These are phyloP conservation scores for Salticus scenicus DNA, from an alignment of 2,888 invertebrate species.

Conservation along the genomic window DNA sequence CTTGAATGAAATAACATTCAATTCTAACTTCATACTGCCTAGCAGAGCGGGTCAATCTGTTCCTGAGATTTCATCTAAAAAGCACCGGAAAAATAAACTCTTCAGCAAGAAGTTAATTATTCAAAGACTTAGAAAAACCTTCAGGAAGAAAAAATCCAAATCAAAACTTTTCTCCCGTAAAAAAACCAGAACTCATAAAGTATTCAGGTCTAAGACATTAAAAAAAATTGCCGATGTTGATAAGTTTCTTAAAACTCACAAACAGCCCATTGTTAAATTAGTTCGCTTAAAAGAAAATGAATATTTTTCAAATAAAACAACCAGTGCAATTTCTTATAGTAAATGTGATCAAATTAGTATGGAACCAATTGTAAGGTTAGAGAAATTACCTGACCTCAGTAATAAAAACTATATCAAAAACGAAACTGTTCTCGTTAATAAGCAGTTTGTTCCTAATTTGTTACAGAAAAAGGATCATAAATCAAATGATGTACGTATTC, in stretches of 20 bases:
- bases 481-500: too few relatives aligned
- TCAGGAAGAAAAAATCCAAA: not conserved
- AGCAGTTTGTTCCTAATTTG: too few relatives aligned
- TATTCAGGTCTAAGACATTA: not conserved
- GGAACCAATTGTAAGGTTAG: too few relatives aligned
- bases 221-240: constrained; percentile 24
- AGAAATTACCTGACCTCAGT: too few relatives aligned
- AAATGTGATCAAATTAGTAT: too few relatives aligned
- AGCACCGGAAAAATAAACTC: not conserved
- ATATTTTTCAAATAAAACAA: too few relatives aligned
- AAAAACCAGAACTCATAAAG: not conserved
- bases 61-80: not conserved
- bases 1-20: not conserved
- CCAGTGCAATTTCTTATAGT: too few relatives aligned
- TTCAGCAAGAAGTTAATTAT: not conserved
- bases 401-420: too few relatives aligned
- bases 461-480: too few relatives aligned
- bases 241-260: constrained; percentile 27
- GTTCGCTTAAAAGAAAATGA: not conserved
- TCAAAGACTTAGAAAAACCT: not conserved
- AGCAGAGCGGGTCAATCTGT: not conserved
- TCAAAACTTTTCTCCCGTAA: not conserved
- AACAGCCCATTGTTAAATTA: constrained; percentile 29
- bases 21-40: not conserved
- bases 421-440: too few relatives aligned